A percentile compares a stretch with the other conserved stretches of the same genome.
phyloP scores from a whole-genome alignment of 2,797 vertebrate species.

The Mycteria americana region DNA sequence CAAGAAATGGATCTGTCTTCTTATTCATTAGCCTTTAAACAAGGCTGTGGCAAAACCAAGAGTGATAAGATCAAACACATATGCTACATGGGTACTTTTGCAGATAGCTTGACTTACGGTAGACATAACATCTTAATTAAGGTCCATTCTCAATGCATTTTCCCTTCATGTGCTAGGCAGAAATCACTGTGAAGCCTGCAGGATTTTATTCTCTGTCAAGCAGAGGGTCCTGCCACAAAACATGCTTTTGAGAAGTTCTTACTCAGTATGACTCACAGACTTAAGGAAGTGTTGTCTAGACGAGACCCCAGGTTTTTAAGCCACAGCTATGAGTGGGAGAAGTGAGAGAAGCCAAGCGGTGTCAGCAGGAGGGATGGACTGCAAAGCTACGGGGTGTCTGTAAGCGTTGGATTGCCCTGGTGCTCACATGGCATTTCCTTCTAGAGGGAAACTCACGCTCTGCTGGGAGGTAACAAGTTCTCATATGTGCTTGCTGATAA shows the following conservation, averaged over 20 bases:
- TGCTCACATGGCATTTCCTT: background rate
- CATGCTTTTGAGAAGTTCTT: background rate
- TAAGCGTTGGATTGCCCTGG: background rate
- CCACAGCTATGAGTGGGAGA: background rate
- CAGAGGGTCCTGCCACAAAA: background rate
- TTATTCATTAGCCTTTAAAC: background rate
- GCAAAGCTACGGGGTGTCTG: background rate
- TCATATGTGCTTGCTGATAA: background rate
- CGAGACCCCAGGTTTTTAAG: background rate
- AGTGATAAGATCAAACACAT: constrained; percentile 23
- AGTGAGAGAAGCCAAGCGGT: background rate
- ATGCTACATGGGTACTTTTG: background rate
- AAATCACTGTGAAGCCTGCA: background rate
- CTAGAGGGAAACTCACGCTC: background rate
- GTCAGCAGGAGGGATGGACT: constrained; percentile 8
- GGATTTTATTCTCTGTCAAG: background rate
- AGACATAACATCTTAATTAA: constrained; percentile 59
- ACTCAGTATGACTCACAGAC: background rate
- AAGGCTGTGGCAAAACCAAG: background rate
- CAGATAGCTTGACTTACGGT: background rate
- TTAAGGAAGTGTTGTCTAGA: constrained; percentile 19
- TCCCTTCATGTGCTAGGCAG: constrained; percentile 3
- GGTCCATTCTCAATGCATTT: background rate
- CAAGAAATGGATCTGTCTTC: background rate
- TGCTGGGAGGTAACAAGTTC: background rate